Evolutionary conservation across 2,888 invertebrate species (phyloP).

Genomic region (Oasisia sp.): DNA sequence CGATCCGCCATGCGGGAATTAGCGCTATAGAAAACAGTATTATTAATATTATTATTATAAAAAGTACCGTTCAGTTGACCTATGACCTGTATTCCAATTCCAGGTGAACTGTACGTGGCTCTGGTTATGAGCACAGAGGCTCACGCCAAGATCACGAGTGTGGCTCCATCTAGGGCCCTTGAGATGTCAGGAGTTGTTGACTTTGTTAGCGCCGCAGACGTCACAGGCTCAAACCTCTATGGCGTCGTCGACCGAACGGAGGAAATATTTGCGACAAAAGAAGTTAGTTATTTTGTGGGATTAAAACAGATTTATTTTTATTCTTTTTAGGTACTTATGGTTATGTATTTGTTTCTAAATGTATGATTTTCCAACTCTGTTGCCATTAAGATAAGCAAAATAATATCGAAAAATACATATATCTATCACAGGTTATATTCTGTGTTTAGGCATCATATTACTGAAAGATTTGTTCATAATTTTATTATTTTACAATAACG

Average conservation of each 20-base stretch:
- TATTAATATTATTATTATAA: too few relatives aligned
- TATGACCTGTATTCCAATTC: not conserved
- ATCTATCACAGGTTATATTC: not conserved
- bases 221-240: constrained; percentile 75
- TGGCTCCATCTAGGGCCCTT: constrained; percentile 81
- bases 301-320: not conserved
- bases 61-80: too few relatives aligned
- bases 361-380: not conserved
- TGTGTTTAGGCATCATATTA: not conserved
- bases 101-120: constrained; percentile 81
- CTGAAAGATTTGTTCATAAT: not conserved
- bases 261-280: constrained; percentile 80
- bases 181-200: constrained; percentile 81
- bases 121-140: constrained; percentile 84
- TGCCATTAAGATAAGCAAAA: not conserved
- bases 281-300: not conserved
- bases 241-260: constrained; percentile 85
- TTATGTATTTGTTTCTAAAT: constrained; percentile 18
- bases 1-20: too few relatives aligned
- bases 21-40: too few relatives aligned
- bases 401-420: not conserved
- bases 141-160: constrained; percentile 80
- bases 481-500: not conserved
- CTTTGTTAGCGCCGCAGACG: constrained; percentile 81
- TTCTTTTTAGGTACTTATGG: constrained; percentile 68